Percentiles rank a stretch among this genome's conserved stretches.
Conservation (phyloP, 2,797 vertebrate genomes). For the Trachurus trachurus region DNA sequence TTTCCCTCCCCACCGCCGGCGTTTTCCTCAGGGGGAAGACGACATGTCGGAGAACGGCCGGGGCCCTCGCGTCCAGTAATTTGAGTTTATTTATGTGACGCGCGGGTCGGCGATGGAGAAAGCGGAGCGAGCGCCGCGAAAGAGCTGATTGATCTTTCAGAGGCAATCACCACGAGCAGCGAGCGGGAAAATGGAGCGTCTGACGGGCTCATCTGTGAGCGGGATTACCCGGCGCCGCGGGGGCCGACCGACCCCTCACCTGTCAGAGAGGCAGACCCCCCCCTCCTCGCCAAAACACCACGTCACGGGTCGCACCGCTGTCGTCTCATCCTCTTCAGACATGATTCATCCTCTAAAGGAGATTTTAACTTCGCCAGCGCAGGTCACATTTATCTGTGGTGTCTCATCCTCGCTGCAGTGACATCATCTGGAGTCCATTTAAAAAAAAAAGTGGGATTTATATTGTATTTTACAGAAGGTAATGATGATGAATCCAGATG, state of each 20-base stretch:
- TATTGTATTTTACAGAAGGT: too few relatives aligned
- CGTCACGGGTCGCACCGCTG: not conserved
- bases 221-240: conserved; percentile 38
- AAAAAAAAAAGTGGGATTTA: too few relatives aligned
- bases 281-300: not conserved
- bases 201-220: conserved; percentile 48
- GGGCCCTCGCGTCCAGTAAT: conserved; percentile 49
- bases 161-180: conserved; percentile 74
- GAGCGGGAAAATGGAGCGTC: conserved; percentile 74
- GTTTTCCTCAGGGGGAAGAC: not conserved
- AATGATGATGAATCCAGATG: too few relatives aligned
- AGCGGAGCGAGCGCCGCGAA: conserved; percentile 38
- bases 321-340: not conserved
- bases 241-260: conserved; percentile 31
- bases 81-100: conserved; percentile 73
- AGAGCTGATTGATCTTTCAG: conserved; percentile 74
- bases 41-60: conserved; percentile 26
- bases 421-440: too few relatives aligned
- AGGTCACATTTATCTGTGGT: not conserved
- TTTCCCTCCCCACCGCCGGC: not conserved
- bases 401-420: not conserved
- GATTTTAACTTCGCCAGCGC: not conserved
- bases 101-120: conserved; percentile 44
- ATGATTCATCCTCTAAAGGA: not conserved
- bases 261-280: conserved; percentile 9